These are phyloP conservation scores for Nerophis ophidion DNA, from an alignment of 2,113 vertebrate genomes.

Conservation along the genomic window DNA sequence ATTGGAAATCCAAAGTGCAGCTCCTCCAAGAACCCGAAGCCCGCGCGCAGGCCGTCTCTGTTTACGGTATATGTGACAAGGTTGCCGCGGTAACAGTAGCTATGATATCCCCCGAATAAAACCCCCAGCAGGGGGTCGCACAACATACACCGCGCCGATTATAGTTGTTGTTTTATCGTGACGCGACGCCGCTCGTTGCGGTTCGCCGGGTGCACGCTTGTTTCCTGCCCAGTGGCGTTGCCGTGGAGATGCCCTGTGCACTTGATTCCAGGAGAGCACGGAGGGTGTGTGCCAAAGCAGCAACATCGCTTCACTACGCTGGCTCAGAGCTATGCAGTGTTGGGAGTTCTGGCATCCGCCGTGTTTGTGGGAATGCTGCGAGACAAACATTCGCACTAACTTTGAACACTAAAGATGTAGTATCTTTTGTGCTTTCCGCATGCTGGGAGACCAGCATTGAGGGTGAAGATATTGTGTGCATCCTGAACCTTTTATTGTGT, in stretches of 20 bases:
- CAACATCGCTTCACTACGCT: neutral
- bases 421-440: too few relatives aligned
- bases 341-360: neutral
- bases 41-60: slow-evolving; percentile 25
- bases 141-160: slow-evolving; percentile 1
- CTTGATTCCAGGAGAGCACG: slow-evolving; percentile 1
- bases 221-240: slow-evolving; percentile 4
- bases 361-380: neutral
- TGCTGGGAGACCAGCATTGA: too few relatives aligned
- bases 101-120: slow-evolving; percentile 26
- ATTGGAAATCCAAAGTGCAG: slow-evolving; percentile 50
- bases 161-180: slow-evolving; percentile 2
- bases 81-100: slow-evolving; percentile 33
- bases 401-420: too few relatives aligned
- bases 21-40: slow-evolving; percentile 29
- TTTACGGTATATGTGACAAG: slow-evolving; percentile 29
- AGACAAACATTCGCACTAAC: neutral
- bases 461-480: too few relatives aligned
- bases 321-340: neutral
- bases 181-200: neutral
- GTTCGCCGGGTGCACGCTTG: slow-evolving; percentile 9
- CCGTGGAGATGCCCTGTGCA: neutral
- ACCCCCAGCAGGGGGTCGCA: neutral
- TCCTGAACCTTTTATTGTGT: too few relatives aligned
- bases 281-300: slow-evolving; percentile 5